These are phyloP conservation scores for Sardinella longiceps DNA, from an alignment of 2,797 vertebrate species.

Conservation along the genomic window DNA sequence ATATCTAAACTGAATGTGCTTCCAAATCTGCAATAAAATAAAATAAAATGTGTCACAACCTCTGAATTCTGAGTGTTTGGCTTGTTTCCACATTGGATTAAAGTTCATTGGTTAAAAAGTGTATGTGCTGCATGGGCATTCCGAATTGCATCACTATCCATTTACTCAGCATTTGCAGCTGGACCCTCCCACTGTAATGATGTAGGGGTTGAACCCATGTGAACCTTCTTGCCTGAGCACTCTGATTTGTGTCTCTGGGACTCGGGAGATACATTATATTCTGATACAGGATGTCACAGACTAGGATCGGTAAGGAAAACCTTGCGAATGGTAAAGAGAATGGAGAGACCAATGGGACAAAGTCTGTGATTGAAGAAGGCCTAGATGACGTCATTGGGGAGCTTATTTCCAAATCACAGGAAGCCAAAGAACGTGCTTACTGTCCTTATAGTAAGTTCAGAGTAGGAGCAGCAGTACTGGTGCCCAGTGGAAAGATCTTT, in stretches of 20 bases:
- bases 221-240: not conserved
- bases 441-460: slow-evolving; percentile 84
- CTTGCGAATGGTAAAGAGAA: not conserved
- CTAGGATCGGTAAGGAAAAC: not conserved
- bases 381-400: slow-evolving; percentile 40
- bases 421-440: slow-evolving; percentile 76
- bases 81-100: not conserved
- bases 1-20: not conserved
- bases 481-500: slow-evolving; percentile 71
- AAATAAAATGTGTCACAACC: not conserved
- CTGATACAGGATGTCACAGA: not conserved
- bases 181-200: not conserved
- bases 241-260: slow-evolving; percentile 17
- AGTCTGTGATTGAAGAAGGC: not conserved
- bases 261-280: not conserved
- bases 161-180: not conserved
- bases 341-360: slow-evolving; percentile 2
- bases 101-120: not conserved
- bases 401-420: slow-evolving; percentile 61
- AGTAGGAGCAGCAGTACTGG: slow-evolving; percentile 81
- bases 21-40: not conserved
- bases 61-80: not conserved
- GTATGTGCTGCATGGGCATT: not conserved
- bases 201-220: not conserved
- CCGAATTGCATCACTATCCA: not conserved